phyloP scores from a whole-genome alignment of 2,888 invertebrate species.

The Unio delphinus region DNA sequence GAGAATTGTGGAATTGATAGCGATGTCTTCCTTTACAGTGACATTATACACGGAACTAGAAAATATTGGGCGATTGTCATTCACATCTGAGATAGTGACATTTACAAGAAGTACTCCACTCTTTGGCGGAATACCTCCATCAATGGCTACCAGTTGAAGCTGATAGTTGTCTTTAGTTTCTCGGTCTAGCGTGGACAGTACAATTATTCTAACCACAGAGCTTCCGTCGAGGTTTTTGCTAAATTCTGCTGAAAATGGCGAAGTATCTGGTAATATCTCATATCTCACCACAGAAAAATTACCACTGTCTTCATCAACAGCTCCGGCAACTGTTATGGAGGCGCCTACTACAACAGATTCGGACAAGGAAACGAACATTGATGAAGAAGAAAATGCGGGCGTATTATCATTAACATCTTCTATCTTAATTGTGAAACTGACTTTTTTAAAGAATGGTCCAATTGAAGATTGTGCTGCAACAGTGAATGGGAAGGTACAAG shows the following conservation, averaged over 20 bases:
- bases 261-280: constrained; percentile 43
- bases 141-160: constrained; percentile 50
- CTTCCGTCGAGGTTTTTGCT: constrained; percentile 49
- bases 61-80: constrained; percentile 59
- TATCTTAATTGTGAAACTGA: constrained; percentile 57
- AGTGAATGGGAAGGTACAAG: constrained; percentile 47
- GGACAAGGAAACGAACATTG: constrained; percentile 44
- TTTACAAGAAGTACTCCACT: constrained; percentile 46
- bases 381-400: constrained; percentile 50
- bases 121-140: constrained; percentile 52
- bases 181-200: constrained; percentile 49
- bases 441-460: constrained; percentile 53
- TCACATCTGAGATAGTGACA: constrained; percentile 53
- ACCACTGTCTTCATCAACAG: constrained; percentile 52
- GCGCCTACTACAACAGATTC: constrained; percentile 47
- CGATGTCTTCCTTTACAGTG: constrained; percentile 54
- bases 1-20: constrained; percentile 46
- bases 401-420: constrained; percentile 65
- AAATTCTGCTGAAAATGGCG: constrained; percentile 48
- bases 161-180: constrained; percentile 49
- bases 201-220: constrained; percentile 50
- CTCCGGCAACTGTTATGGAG: constrained; percentile 47
- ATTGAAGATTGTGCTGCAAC: constrained; percentile 54
- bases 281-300: constrained; percentile 53
- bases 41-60: constrained; percentile 45